Percentiles rank a stretch among this genome's conserved stretches.
Evolutionary conservation across 2,888 invertebrate species (phyloP).

Genomic region (Neoitamus cyanurus): DNA sequence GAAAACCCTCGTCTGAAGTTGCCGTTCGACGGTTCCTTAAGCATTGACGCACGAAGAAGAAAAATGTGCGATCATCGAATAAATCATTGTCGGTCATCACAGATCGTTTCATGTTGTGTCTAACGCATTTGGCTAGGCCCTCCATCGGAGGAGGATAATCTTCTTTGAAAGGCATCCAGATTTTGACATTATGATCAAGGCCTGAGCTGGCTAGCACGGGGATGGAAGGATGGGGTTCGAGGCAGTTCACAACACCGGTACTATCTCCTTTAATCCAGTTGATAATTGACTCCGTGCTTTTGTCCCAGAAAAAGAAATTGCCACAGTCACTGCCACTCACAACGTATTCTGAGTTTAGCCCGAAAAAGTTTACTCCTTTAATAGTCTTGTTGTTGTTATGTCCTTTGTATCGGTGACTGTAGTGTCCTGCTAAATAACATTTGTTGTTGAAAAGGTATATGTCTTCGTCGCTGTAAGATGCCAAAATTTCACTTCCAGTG

Average conservation of each 20-base stretch:
- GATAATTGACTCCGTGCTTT: conserved; percentile 86
- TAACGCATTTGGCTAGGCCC: conserved; percentile 59
- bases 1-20: conserved; percentile 20
- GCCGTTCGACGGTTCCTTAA: conserved; percentile 55
- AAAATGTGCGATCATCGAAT: conserved; percentile 60
- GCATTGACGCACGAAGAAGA: conserved; percentile 61
- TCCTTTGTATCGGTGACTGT: conserved; percentile 71
- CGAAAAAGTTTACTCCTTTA: conserved; percentile 94
- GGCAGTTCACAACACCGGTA: conserved; percentile 89
- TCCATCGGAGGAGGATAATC: conserved; percentile 59
- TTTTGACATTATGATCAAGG: conserved; percentile 90
- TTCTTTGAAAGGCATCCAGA: conserved; percentile 84
- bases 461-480: conserved; percentile 94
- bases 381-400: conserved; percentile 80
- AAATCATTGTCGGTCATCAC: conserved; percentile 54
- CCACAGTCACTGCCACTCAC: conserved; percentile 96
- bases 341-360: conserved; percentile 88
- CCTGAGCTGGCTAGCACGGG: conserved; percentile 90
- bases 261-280: conserved; percentile 87
- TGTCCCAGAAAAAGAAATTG: conserved; percentile 90
- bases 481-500: conserved; percentile 89
- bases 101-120: conserved; percentile 58
- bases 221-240: conserved; percentile 89
- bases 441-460: conserved; percentile 87
- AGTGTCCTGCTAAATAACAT: conserved; percentile 66